Percentiles rank a stretch among this genome's conserved stretches.
phyloP scores from a whole-genome alignment of 2,797 vertebrate species.

The Iguana delicatissima region DNA sequence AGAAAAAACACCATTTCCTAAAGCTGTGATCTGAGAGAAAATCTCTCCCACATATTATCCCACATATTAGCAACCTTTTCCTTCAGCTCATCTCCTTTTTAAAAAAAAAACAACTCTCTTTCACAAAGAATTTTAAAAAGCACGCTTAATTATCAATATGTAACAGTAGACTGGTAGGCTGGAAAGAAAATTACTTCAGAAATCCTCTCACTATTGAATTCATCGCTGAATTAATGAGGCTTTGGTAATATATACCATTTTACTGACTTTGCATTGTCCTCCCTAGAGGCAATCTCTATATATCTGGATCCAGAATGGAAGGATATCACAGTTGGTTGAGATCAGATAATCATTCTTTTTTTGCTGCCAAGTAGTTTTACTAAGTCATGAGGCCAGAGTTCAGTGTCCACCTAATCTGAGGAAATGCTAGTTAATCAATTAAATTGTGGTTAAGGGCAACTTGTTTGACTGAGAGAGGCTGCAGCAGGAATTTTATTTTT shows the following conservation, averaged over 20 bases:
- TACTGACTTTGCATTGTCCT: constrained; percentile 36
- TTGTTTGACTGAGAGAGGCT: background rate
- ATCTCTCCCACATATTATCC: background rate
- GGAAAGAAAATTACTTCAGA: background rate
- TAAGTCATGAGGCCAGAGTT: background rate
- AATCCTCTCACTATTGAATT: background rate
- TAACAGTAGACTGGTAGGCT: constrained; percentile 15
- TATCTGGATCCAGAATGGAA: constrained; percentile 24
- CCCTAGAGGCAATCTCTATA: background rate
- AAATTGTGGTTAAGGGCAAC: constrained; percentile 1
- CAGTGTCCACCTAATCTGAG: constrained; percentile 4
- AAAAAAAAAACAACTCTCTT: background rate
- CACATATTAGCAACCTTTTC: constrained; percentile 34
- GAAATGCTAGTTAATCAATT: constrained; percentile 24
- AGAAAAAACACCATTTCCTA: constrained; percentile 30
- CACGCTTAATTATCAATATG: background rate
- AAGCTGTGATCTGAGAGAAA: constrained; percentile 22
- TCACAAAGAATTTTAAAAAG: constrained; percentile 32
- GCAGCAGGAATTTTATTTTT: constrained; percentile 11
- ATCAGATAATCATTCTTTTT: constrained; percentile 3
- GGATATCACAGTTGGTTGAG: constrained; percentile 17
- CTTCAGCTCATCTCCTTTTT: background rate
- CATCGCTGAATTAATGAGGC: background rate
- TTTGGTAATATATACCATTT: constrained; percentile 11
- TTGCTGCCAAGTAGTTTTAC: background rate